These are phyloP conservation scores for Trachelus troglodyta DNA, from an alignment of 2,888 invertebrate species.

Conservation along the genomic window DNA sequence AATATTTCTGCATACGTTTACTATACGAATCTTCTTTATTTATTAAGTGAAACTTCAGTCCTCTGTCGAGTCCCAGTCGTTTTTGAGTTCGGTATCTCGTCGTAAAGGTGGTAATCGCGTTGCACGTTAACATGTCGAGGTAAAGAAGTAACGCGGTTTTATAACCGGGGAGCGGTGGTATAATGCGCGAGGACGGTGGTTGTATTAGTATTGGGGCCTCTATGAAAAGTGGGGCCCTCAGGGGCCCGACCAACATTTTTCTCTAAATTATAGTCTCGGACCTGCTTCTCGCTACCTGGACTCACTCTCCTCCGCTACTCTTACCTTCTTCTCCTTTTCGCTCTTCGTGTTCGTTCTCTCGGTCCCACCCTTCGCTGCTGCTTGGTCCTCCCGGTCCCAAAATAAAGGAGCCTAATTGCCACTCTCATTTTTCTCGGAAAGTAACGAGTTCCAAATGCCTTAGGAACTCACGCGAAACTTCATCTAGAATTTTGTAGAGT, in stretches of 20 bases:
- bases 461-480: background rate
- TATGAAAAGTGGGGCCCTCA: slow-evolving; percentile 28
- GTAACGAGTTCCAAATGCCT: background rate
- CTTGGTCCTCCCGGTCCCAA: background rate
- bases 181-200: background rate
- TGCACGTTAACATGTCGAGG: background rate
- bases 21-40: slow-evolving; percentile 18
- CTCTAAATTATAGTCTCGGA: slow-evolving; percentile 29
- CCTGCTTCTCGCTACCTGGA: slow-evolving; percentile 27
- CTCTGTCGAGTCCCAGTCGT: background rate
- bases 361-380: background rate
- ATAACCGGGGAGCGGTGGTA: background rate
- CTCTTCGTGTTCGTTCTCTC: slow-evolving; percentile 11
- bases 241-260: slow-evolving; percentile 19
- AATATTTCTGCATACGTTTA: slow-evolving; percentile 4
- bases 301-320: background rate
- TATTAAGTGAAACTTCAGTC: background rate
- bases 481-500: background rate
- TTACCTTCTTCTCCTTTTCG: background rate
- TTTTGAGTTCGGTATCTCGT: background rate
- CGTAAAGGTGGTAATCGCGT: background rate
- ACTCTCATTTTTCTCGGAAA: background rate
- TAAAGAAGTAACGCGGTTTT: background rate
- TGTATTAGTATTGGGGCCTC: background rate
- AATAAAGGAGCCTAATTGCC: background rate